Percentiles rank a stretch among this genome's conserved stretches.
phyloP scores from a whole-genome alignment of 2,888 invertebrate species.

The Eupithecia tripunctaria region DNA sequence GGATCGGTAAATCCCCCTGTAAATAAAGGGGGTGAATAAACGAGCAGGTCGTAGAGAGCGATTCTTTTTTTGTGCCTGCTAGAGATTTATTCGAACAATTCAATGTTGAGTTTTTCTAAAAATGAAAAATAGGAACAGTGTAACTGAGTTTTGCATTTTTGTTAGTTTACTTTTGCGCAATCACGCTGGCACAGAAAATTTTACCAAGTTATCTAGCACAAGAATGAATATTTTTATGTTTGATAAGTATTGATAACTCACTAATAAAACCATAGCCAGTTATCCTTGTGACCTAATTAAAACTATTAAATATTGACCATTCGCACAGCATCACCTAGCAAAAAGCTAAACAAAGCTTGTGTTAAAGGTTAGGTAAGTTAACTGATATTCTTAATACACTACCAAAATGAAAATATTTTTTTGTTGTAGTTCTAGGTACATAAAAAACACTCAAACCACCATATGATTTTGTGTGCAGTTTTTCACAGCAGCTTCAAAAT shows the following conservation, averaged over 20 bases:
- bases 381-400: background rate
- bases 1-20: conserved; percentile 59
- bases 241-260: background rate
- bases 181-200: background rate
- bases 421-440: too few relatives aligned
- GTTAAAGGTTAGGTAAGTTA: background rate
- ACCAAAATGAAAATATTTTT: too few relatives aligned
- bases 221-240: background rate
- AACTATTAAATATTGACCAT: background rate
- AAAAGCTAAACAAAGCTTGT: background rate
- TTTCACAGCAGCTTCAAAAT: background rate
- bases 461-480: background rate
- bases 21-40: conserved; percentile 75
- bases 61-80: conserved; percentile 66
- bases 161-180: background rate
- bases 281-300: background rate
- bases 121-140: background rate
- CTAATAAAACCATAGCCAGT: too few relatives aligned
- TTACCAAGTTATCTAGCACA: background rate
- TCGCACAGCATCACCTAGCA: background rate
- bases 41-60: conserved; percentile 57
- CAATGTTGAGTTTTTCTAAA: conserved; percentile 39
- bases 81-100: conserved; percentile 65
- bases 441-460: background rate
- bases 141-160: background rate